Evolutionary conservation across 2,113 vertebrate species (phyloP).

Genomic region (Eulemur macaco): DNA sequence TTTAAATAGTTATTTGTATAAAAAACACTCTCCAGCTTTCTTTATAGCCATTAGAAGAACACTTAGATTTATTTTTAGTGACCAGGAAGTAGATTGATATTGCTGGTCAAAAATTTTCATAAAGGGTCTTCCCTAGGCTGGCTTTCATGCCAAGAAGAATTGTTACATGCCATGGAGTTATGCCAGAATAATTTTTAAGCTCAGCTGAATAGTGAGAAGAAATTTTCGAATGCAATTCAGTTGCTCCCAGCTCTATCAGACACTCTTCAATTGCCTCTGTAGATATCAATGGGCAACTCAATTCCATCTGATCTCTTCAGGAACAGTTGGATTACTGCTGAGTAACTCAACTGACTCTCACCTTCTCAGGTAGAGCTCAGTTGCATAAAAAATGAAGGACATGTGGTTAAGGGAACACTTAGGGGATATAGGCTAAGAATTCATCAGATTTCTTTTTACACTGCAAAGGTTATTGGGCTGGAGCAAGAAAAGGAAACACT

Average conservation of each 20-base stretch:
- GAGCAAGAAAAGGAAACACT: not conserved
- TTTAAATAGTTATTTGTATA: conserved; percentile 15
- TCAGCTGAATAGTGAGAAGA: conserved; percentile 48
- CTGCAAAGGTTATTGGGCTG: not conserved
- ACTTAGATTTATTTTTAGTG: conserved; percentile 45
- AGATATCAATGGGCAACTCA: conserved; percentile 41
- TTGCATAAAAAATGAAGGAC: not conserved
- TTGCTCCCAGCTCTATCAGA: conserved; percentile 33
- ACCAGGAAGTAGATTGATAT: conserved; percentile 35
- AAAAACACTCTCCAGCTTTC: not conserved
- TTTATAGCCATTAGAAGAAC: conserved; percentile 20
- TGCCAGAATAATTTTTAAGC: conserved; percentile 33
- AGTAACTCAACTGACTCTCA: conserved; percentile 24
- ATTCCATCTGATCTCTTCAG: conserved; percentile 42
- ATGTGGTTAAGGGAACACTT: conserved; percentile 1
- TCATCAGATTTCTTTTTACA: not conserved
- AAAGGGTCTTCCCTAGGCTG: not conserved
- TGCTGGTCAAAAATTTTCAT: conserved; percentile 3
- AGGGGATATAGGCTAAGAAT: conserved; percentile 15
- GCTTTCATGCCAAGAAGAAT: not conserved
- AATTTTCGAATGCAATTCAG: conserved; percentile 39
- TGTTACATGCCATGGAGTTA: conserved; percentile 1
- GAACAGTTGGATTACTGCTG: conserved; percentile 29
- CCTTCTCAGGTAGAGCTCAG: not conserved
- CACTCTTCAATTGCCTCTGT: conserved; percentile 38